Evolutionary conservation across 2,113 vertebrate genomes (phyloP).

Genomic region (Hemichromis elongatus): DNA sequence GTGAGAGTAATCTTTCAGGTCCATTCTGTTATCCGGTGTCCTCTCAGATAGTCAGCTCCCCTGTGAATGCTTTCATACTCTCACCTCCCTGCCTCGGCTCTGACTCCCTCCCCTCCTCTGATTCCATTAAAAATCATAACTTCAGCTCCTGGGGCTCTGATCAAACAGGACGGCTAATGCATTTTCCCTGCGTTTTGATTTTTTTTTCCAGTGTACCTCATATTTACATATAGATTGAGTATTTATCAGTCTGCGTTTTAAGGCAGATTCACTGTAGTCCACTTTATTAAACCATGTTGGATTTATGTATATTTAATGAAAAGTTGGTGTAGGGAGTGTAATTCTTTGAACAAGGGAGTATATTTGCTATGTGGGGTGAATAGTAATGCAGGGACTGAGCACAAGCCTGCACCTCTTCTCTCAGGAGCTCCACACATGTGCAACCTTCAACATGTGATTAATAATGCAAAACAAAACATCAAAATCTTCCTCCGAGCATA

Average conservation of each 20-base stretch:
- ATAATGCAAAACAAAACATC: background rate
- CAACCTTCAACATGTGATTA: background rate
- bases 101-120: constrained; percentile 52
- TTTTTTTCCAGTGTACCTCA: constrained; percentile 49
- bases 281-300: constrained; percentile 72
- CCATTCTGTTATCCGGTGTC: constrained; percentile 51
- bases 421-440: background rate
- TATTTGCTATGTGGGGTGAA: constrained; percentile 53
- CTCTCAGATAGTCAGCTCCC: constrained; percentile 60
- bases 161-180: constrained; percentile 71
- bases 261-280: constrained; percentile 68
- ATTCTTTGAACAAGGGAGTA: constrained; percentile 69
- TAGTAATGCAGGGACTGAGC: constrained; percentile 37
- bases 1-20: constrained; percentile 62
- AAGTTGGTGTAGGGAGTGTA: constrained; percentile 68
- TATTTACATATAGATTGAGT: constrained; percentile 85
- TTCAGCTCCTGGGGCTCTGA: constrained; percentile 68
- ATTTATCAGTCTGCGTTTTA: constrained; percentile 74
- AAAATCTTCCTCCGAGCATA: background rate
- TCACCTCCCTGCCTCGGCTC: constrained; percentile 47
- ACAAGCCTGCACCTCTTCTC: background rate
- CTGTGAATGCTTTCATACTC: constrained; percentile 47
- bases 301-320: constrained; percentile 76
- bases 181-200: constrained; percentile 61
- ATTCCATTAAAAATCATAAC: constrained; percentile 78